Evolutionary conservation across 2,888 invertebrate species (phyloP), one percentile per base, ranked within the genome.

Genomic region (Nomada fucata): DNA sequence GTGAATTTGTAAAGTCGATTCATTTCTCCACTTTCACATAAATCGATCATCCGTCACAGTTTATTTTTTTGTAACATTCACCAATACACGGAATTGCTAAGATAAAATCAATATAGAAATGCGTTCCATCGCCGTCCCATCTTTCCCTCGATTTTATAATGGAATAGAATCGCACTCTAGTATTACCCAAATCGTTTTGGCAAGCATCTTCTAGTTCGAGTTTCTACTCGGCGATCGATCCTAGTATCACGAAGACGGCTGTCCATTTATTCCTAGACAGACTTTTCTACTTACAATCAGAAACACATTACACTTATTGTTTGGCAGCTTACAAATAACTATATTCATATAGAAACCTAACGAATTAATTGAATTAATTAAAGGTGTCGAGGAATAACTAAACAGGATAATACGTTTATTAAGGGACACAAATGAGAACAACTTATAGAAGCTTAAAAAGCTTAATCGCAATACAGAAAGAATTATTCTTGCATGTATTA

Each of bases 191-290:
- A 65, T 36, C 53, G 20, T 76, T 78, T 82, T 74, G 78, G 71
- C 70, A 74, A 73, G 57, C 47, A n/a, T 52, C 72, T 59, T 36
- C 64, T 23, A 47, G 47, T 23, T 4, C 18, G 42, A 57, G 68
- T 68, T 74, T 60, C 73, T 53, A 69, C 77, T 61, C 18, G 57
- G 57, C 67, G 74, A 82, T 83, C 67, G 77, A 82, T 78, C 74
- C 50, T 36, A 52, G 2, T 23, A 50, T 20, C 57, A 20, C 26
- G 18, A 59, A 63, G 36, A 61, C 61, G 29, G 13, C 20, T 64
- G 60, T 83, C 72, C 73, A 65, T 23, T 70, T 70, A 36, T 36
- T 69, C 26, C 52, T 20, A 36, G 81, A 73, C 71, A 69, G 63
- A 63, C 47, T 29, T 29, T 29, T 69, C 69, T 29, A 44, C 42